Conservation (phyloP, 2,113 vertebrate species). For the Psophia crepitans region DNA sequence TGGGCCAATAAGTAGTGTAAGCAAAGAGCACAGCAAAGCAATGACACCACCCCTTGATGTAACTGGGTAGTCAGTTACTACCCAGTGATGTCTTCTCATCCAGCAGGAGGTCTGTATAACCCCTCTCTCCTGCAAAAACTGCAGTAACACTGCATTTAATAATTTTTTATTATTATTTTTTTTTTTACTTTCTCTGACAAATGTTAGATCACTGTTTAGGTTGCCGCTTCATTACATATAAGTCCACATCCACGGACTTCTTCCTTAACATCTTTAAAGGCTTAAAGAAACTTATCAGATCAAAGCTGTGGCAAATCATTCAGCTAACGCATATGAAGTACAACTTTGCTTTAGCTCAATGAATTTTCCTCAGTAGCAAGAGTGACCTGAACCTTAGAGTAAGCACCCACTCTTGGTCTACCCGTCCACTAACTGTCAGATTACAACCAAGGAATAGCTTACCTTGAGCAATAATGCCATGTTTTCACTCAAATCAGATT, state of each 20-base stretch:
- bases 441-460: slow-evolving; percentile 34
- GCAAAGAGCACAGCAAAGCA: not conserved
- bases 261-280: not conserved
- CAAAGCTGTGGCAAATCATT: not conserved
- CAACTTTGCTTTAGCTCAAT: not conserved
- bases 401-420: slow-evolving; percentile 52
- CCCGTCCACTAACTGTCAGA: slow-evolving; percentile 30
- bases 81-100: not conserved
- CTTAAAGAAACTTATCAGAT: not conserved
- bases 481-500: slow-evolving; percentile 46
- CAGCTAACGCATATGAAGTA: not conserved
- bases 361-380: not conserved
- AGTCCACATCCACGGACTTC: not conserved
- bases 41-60: not conserved
- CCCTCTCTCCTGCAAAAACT: not conserved
- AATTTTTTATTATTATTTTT: not conserved
- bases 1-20: not conserved
- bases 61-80: not conserved
- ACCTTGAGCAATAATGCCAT: slow-evolving; percentile 42
- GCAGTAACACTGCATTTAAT: not conserved
- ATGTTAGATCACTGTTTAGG: not conserved
- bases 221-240: not conserved
- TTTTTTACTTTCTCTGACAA: not conserved
- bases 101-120: not conserved
- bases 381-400: not conserved